phyloP scores from a whole-genome alignment of 2,888 invertebrate species.

The Nomada fucata region DNA sequence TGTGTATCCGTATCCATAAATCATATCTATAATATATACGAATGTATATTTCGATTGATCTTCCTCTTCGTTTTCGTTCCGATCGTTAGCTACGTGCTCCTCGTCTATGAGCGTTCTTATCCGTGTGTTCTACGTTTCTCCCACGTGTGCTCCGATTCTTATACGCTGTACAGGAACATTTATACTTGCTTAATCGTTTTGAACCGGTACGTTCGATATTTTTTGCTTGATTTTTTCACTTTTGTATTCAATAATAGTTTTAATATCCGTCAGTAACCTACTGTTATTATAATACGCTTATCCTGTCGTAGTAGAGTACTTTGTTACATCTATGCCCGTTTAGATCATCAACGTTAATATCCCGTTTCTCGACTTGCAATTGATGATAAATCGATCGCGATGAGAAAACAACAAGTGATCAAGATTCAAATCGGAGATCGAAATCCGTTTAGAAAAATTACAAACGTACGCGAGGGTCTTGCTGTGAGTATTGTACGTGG shows the following conservation, averaged over 20 bases:
- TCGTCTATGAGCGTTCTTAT: slow-evolving; percentile 50
- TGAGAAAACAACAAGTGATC: slow-evolving; percentile 45
- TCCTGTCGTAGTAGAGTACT: slow-evolving; percentile 73
- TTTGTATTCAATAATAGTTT: slow-evolving; percentile 57
- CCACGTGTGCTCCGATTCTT: slow-evolving; percentile 82
- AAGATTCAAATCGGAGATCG: background rate
- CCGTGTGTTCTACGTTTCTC: slow-evolving; percentile 5
- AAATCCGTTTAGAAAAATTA: slow-evolving; percentile 27
- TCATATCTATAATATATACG: background rate
- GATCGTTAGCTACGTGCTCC: background rate
- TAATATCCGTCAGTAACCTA: slow-evolving; percentile 66
- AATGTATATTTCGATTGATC: background rate
- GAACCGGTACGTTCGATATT: slow-evolving; percentile 60
- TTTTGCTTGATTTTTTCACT: slow-evolving; percentile 42
- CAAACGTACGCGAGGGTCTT: slow-evolving; percentile 39
- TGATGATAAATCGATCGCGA: slow-evolving; percentile 35
- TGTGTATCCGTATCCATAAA: background rate
- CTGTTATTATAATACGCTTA: slow-evolving; percentile 66
- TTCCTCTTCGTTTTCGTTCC: background rate
- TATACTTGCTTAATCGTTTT: slow-evolving; percentile 75
- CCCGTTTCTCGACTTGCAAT: background rate
- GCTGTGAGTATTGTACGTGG: background rate
- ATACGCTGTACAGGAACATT: slow-evolving; percentile 84
- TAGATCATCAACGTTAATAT: slow-evolving; percentile 68
- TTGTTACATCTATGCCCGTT: slow-evolving; percentile 73